phyloP scores from a whole-genome alignment of 2,888 invertebrate species.

The Aphrophora alni region DNA sequence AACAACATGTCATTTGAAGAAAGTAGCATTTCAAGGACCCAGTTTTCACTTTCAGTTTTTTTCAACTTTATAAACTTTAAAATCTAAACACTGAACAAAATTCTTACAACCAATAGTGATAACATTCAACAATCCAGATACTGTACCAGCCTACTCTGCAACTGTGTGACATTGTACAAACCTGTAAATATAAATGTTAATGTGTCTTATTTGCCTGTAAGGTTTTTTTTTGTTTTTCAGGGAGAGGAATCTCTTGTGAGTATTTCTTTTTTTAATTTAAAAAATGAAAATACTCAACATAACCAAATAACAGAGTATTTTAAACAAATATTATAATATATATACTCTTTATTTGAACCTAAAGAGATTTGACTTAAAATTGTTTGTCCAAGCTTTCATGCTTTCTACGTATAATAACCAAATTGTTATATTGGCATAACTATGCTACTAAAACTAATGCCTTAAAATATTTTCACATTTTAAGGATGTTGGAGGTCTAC shows the following conservation, averaged over 20 bases:
- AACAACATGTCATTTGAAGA: too few relatives aligned
- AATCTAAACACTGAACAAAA: too few relatives aligned
- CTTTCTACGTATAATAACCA: neutral
- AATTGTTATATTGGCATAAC: neutral
- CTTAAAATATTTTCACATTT: neutral
- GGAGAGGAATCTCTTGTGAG: conserved; percentile 72
- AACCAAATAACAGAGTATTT: neutral
- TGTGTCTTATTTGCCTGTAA: neutral
- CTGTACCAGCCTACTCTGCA: neutral
- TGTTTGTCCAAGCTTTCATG: neutral
- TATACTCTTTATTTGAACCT: neutral
- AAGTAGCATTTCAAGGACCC: too few relatives aligned
- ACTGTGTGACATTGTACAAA: neutral
- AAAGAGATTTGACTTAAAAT: neutral
- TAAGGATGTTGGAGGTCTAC: neutral
- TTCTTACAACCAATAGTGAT: too few relatives aligned
- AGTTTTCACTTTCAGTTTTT: too few relatives aligned
- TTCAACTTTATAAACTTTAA: too few relatives aligned
- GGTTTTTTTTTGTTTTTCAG: conserved; percentile 62
- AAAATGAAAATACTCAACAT: neutral
- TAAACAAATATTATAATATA: neutral
- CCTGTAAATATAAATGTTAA: neutral
- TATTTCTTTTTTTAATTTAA: conserved; percentile 54
- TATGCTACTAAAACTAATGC: neutral
- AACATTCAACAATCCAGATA: too few relatives aligned